Base-by-base conservation (phyloP, 2,888 invertebrate species). In the Caenorhabditis sp. region DNA sequence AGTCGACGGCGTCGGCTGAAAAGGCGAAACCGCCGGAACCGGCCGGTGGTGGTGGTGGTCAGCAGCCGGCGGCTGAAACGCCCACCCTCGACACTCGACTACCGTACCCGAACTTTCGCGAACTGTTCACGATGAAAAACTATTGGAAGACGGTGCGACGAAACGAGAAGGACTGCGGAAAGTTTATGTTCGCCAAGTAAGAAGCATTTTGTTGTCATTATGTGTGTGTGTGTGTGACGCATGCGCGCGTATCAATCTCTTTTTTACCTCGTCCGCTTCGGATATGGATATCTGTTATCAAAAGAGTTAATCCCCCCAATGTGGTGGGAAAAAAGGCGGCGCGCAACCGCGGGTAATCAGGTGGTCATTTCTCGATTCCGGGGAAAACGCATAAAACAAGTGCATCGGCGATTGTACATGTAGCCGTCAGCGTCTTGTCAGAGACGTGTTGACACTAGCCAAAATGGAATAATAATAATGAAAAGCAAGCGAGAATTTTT, bases 51-150 rank as follows among this genome's bases (percentile, higher is more conserved):
- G n/a, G n/a, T n/a, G n/a, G n/a, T n/a, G n/a, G n/a, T n/a, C n/a
- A n/a, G n/a, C 76, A 76, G 37, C 71, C 79, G 20, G 81, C 79
- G 13, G 82, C 76, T 20, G 82, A 76, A 20, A 70, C 78, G 9
- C 73, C 80, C 3, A 66, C 75, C 8, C 65, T 78, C 32, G 89
- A 89, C 73, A 24, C 55, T 9, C 81, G 89, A 7, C 78, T 89
- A 24, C 87, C 87, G 41, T 88, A 83, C 65, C 72, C 82, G 24
- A 85, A 86, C 56, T 89, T 85, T 78, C 82, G 87, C 7, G 88
- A 89, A 26, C 71, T 88, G n/a, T 89, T 84, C 81, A 88, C 88
- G 6, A 71, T 88, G 61, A 89, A 89, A 73, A 89, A 89, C 73
- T 89, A 83, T 70, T 89, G 87, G 87, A 89, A 89, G 72, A 86